phyloP scores from a whole-genome alignment of 2,113 vertebrate species.

The Saguinus imperator region DNA sequence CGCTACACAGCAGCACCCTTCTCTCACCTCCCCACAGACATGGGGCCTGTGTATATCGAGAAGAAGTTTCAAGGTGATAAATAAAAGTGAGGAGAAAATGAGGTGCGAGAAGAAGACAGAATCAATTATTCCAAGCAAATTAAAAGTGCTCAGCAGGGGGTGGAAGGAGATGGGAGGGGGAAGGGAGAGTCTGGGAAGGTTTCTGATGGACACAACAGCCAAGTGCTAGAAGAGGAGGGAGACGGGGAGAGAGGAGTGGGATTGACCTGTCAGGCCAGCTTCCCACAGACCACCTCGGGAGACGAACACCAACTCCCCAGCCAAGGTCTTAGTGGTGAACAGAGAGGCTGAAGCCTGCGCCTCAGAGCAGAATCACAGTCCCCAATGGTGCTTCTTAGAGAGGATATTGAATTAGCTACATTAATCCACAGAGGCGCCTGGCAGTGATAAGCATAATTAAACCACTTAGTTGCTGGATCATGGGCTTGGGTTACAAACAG shows the following conservation, averaged over 20 bases:
- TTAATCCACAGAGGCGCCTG: conserved; percentile 73
- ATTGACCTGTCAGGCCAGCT: not conserved
- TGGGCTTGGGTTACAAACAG: conserved; percentile 47
- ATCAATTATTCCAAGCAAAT: conserved; percentile 74
- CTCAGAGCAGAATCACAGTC: conserved; percentile 64
- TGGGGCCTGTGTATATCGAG: not conserved
- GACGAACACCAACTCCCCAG: not conserved
- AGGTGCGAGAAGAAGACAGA: conserved; percentile 55
- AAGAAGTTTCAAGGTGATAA: conserved; percentile 60
- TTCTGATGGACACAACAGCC: not conserved
- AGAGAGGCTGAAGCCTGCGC: not conserved
- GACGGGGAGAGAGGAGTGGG: not conserved
- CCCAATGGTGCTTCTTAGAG: conserved; percentile 63
- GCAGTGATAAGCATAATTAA: conserved; percentile 84
- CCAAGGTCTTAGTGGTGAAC: not conserved
- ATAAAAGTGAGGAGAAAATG: conserved; percentile 47
- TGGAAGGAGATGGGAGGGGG: conserved; percentile 7
- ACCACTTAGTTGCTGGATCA: conserved; percentile 76
- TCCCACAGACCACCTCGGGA: not conserved
- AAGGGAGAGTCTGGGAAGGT: not conserved
- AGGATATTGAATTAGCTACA: conserved; percentile 77
- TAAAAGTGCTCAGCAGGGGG: conserved; percentile 56
- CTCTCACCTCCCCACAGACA: not conserved
- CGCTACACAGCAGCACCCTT: not conserved
- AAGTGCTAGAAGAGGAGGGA: not conserved